Evolutionary conservation across 1,140 invertebrate species (phyloP), one percentile per base, ranked within the genome.

Genomic region (Palaemon carinicauda): DNA sequence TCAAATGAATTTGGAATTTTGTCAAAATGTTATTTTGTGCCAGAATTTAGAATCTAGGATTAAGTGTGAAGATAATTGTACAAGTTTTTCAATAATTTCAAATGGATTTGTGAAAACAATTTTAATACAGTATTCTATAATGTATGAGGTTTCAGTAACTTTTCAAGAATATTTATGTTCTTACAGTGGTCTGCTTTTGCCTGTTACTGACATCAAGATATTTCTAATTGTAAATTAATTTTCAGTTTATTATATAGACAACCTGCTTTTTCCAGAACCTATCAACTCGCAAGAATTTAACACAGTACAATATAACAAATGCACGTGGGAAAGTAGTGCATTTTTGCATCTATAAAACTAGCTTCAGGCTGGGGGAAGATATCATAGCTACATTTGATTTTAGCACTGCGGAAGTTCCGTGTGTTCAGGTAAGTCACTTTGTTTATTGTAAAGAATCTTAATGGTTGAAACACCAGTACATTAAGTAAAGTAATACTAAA

Each of bases 351-450:
- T 98, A 98, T 89, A 99, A 99, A 92, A 96, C 96, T 89, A 95
- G 96, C 0, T 99, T 97, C 91, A 97, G 97, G 92, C 92, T 99
- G 4, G 98, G 98, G 14, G 98, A 99, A 92, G 98, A 99, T 90
- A 98, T 99, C 91, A 95, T 98, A 82, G 98, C 97, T 4, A 96
- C 97, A 21, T 96, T 99, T 92, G 98, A 99, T 91, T 99, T 99
- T 91, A 95, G 94, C 33, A 95, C 96, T 88, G 95, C 96, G 3
- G 96, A 95, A 82, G 96, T 99, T 3, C 95, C 95, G n/a, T 99
- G 98, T 93, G 95, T 98, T 85, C 97, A 98, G 93, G 96, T 98
- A 91, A 88, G 69, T 52, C 53, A 74, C 12, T 41, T 41, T n/a
- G n/a, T n/a, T n/a, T n/a, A n/a, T 19, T 80, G 19, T n/a, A 95